Percentiles rank a stretch among this genome's conserved stretches.
Evolutionary conservation across 2,113 vertebrate species (phyloP).

Genomic region (Himantopus leucocephalus): DNA sequence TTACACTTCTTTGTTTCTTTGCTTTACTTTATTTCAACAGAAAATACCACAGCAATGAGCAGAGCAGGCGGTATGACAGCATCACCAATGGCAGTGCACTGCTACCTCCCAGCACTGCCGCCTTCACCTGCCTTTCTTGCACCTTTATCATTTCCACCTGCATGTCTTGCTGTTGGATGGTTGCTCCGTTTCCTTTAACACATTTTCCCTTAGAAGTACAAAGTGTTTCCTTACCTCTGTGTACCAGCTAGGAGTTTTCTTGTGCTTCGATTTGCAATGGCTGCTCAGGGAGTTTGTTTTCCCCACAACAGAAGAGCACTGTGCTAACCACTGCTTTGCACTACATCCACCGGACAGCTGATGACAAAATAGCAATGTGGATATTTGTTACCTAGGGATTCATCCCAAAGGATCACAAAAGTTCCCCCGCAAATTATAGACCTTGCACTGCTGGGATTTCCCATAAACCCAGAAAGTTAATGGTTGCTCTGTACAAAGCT

Average conservation of each 20-base stretch:
- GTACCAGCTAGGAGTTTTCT: background rate
- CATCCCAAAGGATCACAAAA: background rate
- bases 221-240: background rate
- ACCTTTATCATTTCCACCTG: background rate
- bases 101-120: background rate
- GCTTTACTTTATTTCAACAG: background rate
- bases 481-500: background rate
- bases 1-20: background rate
- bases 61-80: background rate
- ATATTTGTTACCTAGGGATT: background rate
- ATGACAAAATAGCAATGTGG: background rate
- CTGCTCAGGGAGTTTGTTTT: background rate
- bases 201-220: background rate
- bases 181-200: fast-evolving
- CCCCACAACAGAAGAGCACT: background rate
- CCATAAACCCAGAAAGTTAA: background rate
- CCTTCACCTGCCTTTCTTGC: background rate
- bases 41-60: background rate
- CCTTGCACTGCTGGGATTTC: background rate
- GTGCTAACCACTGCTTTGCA: background rate
- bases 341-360: fast-evolving
- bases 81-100: background rate
- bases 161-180: background rate
- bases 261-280: background rate
- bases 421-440: background rate